A percentile compares a stretch with the other conserved stretches of the same genome.
Conservation (phyloP, 2,797 vertebrate genomes). For the Mus minutoides region DNA sequence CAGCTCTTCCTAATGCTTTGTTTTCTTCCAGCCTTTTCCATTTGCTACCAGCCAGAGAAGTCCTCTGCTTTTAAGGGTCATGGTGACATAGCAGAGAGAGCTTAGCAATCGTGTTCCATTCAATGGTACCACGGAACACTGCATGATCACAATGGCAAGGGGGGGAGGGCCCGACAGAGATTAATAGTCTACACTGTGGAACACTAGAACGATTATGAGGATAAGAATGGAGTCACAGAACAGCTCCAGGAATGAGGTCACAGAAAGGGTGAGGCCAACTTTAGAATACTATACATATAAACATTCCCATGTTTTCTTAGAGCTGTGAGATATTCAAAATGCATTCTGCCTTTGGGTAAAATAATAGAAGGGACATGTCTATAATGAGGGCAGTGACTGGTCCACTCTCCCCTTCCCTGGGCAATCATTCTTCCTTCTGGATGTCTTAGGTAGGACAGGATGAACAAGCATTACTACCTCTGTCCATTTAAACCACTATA, state of each 20-base stretch:
- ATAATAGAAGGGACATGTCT: not conserved
- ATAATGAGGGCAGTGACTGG: not conserved
- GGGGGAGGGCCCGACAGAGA: no score
- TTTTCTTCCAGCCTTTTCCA: not conserved
- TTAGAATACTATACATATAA: not conserved
- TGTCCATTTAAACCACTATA: not conserved
- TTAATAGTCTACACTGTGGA: not conserved
- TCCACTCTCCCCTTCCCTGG: not conserved
- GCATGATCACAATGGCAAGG: not conserved
- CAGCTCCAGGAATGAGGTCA: not conserved
- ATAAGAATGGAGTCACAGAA: rapidly evolving
- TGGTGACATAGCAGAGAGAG: no score
- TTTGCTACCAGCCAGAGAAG: not conserved
- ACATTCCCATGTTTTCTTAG: not conserved
- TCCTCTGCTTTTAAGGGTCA: not conserved
- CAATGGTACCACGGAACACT: no score
- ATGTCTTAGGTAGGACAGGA: not conserved
- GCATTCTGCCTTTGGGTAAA: not conserved
- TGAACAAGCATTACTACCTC: not conserved
- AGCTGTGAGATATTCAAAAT: not conserved
- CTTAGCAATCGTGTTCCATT: not conserved
- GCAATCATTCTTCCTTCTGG: not conserved
- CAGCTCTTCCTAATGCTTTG: not conserved
- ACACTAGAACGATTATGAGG: rapidly evolving
- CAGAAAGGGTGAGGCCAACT: not conserved